Conservation (phyloP, 2,797 vertebrate species). For the Loriculus beryllinus region DNA sequence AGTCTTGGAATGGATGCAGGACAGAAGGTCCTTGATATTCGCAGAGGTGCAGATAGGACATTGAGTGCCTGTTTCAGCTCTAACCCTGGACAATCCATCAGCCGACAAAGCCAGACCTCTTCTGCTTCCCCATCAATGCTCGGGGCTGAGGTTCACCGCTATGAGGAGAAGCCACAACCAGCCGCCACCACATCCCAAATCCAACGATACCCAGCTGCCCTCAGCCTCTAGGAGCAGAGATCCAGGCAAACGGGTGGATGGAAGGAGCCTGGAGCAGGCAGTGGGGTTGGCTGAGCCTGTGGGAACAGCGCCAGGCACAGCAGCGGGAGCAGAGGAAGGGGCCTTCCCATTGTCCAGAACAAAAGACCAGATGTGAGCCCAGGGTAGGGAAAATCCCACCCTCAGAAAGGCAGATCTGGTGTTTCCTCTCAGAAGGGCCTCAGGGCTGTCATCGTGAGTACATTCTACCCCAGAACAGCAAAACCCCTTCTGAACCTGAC, state of each 20-base stretch:
- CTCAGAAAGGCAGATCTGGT: neutral
- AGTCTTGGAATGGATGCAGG: neutral
- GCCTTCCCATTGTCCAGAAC: neutral
- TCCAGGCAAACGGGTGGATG: neutral
- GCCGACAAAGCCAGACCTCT: neutral
- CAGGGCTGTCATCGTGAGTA: neutral
- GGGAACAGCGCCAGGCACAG: neutral
- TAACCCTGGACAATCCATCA: neutral
- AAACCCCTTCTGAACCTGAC: neutral
- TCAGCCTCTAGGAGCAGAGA: neutral
- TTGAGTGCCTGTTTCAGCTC: neutral
- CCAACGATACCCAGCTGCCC: neutral
- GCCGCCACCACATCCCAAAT: neutral
- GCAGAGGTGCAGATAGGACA: neutral
- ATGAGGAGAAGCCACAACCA: neutral
- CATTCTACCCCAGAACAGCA: neutral
- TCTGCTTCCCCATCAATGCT: neutral
- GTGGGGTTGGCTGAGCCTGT: fast-evolving
- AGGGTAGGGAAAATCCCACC: neutral
- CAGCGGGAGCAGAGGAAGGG: neutral
- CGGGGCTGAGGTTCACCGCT: fast-evolving
- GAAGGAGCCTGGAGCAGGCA: neutral
- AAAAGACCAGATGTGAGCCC: conserved; percentile 1
- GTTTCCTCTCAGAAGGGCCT: neutral
- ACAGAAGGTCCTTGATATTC: neutral